These are phyloP conservation scores for Ericerus pela DNA, from an alignment of 1,140 invertebrate genomes.

Conservation along the genomic window DNA sequence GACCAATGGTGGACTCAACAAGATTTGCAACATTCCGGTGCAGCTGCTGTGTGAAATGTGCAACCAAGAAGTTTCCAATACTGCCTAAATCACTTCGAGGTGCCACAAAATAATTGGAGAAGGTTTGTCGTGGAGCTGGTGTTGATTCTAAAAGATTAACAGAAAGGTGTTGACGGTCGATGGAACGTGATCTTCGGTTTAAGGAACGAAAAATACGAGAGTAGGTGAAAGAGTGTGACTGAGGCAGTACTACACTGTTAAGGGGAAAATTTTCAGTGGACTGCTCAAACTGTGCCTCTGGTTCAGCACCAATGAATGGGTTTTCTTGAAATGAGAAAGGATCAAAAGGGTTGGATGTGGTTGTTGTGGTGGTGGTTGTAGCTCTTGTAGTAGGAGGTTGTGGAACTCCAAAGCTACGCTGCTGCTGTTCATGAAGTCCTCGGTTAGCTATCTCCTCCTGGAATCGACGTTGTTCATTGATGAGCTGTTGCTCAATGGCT, in stretches of 20 bases:
- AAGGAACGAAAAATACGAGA: background rate
- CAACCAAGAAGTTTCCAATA: background rate
- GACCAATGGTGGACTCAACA: background rate
- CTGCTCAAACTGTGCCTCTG: too few relatives aligned
- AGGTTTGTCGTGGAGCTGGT: too few relatives aligned
- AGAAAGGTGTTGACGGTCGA: background rate
- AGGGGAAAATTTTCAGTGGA: too few relatives aligned
- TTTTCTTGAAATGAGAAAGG: too few relatives aligned
- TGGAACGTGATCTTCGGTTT: background rate
- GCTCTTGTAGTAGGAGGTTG: background rate
- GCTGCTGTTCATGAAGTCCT: background rate
- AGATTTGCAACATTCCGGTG: background rate
- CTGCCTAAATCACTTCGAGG: too few relatives aligned
- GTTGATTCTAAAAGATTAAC: too few relatives aligned
- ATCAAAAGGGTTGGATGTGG: background rate
- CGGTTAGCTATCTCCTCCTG: background rate
- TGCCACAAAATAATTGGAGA: too few relatives aligned
- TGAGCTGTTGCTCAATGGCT: background rate
- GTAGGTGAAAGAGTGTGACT: too few relatives aligned
- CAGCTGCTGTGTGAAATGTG: background rate
- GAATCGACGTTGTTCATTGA: background rate
- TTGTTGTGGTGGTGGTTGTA: background rate
- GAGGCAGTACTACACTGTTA: too few relatives aligned
- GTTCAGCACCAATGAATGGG: too few relatives aligned
- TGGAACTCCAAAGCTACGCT: background rate